Base-by-base conservation (phyloP, 2,113 vertebrate species). In the Anhinga rufa region DNA sequence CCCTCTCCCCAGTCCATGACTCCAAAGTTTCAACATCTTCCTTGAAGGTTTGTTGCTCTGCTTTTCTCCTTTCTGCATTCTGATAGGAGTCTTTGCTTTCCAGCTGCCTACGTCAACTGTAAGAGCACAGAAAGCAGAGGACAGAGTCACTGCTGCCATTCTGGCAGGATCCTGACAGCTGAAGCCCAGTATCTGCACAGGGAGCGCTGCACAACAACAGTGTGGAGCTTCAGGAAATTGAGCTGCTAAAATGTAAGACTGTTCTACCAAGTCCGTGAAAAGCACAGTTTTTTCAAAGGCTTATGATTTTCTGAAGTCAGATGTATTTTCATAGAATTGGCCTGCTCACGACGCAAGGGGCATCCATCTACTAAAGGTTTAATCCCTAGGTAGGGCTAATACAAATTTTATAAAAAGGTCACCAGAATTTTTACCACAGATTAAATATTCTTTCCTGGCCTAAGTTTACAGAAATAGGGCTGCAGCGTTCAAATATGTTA, bases 101-200 rank as follows among this genome's bases (percentile, higher is more conserved):
- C 61, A 60, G 42, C 32, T 29, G 24, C 4, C 44, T 12, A 0
- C 70, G 44, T 48, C 55, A 16, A 3, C 3, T 8, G 1, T 7
- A 42, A 31, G 60, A 44, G 42, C 65, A 42, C 3, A 7, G 65
- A 34, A n/a, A 49, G 38, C 9, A 48, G 48, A n/a, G 7, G 61
- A 10, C 9, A 16, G 57, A 0, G 0, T 32, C 82, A 8, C 31
- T 1, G 18, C 82, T 28, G 26, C 28, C 31, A 1, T 10, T 6
- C 38, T 2, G 40, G 57, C 9, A 19, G 51, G n/a, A 52, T 14
- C 18, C 24, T 34, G 26, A 84, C 48, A 72, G 42, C 14, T 36
- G 2, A 52, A 26, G 34, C 0, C 60, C 68, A 34, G 24, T 25
- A 22, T 86, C 86, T 86, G 55, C 14, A 95, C 64, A 32, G 80